Percentiles rank a stretch among this genome's conserved stretches.
Conservation (phyloP, 2,113 vertebrate species). For the Larimichthys crocea region DNA sequence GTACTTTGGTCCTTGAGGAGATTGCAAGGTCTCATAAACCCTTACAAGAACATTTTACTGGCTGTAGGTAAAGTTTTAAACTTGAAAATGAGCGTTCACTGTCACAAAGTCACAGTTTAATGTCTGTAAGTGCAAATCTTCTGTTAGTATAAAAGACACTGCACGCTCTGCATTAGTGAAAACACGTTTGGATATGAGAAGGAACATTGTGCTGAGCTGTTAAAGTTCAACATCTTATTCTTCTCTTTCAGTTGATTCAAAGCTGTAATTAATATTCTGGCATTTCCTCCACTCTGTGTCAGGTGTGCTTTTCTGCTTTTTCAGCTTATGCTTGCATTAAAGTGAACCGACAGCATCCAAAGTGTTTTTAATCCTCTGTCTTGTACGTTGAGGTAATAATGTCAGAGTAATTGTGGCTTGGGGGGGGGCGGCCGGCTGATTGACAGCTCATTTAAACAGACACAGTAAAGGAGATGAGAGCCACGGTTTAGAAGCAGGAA, state of each 20-base stretch:
- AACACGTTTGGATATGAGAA: background rate
- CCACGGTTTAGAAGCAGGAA: constrained; percentile 51
- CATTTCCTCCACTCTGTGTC: background rate
- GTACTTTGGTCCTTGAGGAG: background rate
- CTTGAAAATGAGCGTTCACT: background rate
- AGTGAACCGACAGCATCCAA: constrained; percentile 17
- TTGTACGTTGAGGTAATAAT: constrained; percentile 47
- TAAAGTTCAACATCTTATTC: background rate
- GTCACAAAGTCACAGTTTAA: background rate
- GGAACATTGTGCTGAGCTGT: background rate
- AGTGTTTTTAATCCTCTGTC: constrained; percentile 33
- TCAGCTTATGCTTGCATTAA: constrained; percentile 18
- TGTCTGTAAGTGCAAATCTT: no score
- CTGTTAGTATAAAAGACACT: background rate
- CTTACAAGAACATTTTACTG: background rate
- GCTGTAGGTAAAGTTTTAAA: background rate
- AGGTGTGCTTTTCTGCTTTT: background rate
- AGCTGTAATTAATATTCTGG: constrained; percentile 11
- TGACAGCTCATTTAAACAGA: constrained; percentile 75
- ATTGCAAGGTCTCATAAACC: background rate
- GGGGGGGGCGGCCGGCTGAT: constrained; percentile 4
- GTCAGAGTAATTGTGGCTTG: constrained; percentile 48
- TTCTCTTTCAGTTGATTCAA: background rate
- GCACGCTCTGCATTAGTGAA: background rate
- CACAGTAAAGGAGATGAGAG: constrained; percentile 59